A percentile compares a stretch with the other conserved stretches of the same genome.
Conservation (phyloP, 2,888 invertebrate species). For the Pseudoips prasinana region DNA sequence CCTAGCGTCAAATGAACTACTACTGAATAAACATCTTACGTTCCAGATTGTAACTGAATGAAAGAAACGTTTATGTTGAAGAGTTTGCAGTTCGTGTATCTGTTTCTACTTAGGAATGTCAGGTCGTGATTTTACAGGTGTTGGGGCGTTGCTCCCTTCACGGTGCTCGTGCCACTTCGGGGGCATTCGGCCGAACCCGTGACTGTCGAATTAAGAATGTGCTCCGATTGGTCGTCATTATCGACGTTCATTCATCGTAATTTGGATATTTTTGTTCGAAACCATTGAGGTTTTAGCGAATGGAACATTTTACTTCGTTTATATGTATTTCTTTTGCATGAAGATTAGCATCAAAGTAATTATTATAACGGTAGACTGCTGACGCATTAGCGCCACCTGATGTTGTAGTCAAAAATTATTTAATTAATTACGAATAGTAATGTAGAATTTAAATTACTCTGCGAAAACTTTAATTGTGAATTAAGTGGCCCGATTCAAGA, state of each 20-base stretch:
- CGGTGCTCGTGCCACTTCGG: constrained; percentile 46
- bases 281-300: constrained; percentile 11
- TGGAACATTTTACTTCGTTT: constrained; percentile 3
- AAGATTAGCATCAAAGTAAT: too few species aligned
- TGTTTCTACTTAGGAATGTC: constrained; percentile 52
- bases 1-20: too few species aligned
- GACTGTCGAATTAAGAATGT: constrained; percentile 53
- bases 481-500: constrained; percentile 17
- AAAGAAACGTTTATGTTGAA: not conserved
- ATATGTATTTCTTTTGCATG: too few species aligned
- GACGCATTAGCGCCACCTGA: too few species aligned
- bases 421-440: not conserved
- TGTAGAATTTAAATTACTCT: constrained; percentile 7
- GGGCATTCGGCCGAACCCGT: constrained; percentile 45
- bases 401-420: too few species aligned
- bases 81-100: constrained; percentile 8
- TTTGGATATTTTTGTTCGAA: constrained; percentile 9
- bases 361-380: too few species aligned
- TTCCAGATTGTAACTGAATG: too few species aligned
- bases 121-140: constrained; percentile 66
- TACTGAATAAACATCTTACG: too few species aligned
- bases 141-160: constrained; percentile 61
- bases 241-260: constrained; percentile 19
- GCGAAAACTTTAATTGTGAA: constrained; percentile 26
- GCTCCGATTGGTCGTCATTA: constrained; percentile 38